Base-by-base conservation (phyloP, 1,140 invertebrate genomes). In the Druon quercuslanigerum region DNA sequence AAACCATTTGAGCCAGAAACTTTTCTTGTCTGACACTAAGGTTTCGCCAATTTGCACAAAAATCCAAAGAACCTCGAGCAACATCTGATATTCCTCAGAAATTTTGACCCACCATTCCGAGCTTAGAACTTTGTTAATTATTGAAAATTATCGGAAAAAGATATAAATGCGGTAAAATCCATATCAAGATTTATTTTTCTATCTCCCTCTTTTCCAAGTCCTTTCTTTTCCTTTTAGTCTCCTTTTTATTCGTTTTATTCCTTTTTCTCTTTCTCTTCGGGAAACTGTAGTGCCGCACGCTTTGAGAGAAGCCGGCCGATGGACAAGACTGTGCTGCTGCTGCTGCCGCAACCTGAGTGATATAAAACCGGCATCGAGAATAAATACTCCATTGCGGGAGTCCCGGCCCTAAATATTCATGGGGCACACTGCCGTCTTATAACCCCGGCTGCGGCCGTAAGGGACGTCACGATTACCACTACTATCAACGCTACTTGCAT, bases 371-470 rank as follows among this genome's bases (percentile, higher is more conserved):
- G 75, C 75, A 73, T 60, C 71, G 60, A 50, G 82, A 85, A 83
- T 83, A 82, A 85, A 83, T 80, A 80, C 83, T 76, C 83, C 83
- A 83, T 83, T 80, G 83, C 82, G 79, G 82, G 82, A 85, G 79
- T 81, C 77, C 71, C 51, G 79, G 81, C 79, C 80, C 82, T 82
- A 84, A 82, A 86, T 84, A 84, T 80, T 82, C 82, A 84, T 85
- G 82, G 82, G 77, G 74, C 77, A 78, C 80, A n/a, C 71, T 66
- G 40, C 78, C 75, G 77, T 77, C 80, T 82, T 70, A 70, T 70
- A 72, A 72, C 25, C 71, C 11, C 13, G 76, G 77, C 33, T 60
- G 57, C 25, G 3, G 6, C 11, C 9, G 19, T 25, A 25, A 80
- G 79, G 46, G 46, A 72, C 51, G 19, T 79, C 83, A 81, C 77